phyloP scores from a whole-genome alignment of 2,113 vertebrate genomes.

The Calonectris borealis region DNA sequence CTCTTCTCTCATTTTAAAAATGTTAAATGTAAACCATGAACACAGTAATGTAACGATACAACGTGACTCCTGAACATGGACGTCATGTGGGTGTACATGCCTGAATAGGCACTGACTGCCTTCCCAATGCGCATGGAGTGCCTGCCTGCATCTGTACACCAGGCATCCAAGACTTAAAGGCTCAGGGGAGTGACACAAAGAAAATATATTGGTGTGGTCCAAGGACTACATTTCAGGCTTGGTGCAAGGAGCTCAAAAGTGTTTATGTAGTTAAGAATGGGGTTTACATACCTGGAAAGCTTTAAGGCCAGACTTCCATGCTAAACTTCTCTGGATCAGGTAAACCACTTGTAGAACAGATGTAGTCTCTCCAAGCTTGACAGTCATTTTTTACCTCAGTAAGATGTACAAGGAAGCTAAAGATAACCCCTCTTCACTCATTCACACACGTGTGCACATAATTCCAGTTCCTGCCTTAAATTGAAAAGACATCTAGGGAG shows the following conservation, averaged over 20 bases:
- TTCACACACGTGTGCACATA: neutral
- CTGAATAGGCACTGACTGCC: neutral
- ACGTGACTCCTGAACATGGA: neutral
- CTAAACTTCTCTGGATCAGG: neutral
- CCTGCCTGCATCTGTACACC: neutral
- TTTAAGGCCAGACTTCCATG: neutral
- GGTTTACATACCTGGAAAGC: neutral
- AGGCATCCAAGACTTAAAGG: neutral
- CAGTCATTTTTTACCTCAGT: neutral
- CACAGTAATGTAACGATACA: neutral
- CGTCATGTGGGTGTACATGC: neutral
- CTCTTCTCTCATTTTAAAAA: conserved; percentile 2
- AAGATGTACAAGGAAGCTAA: neutral
- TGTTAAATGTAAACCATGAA: neutral
- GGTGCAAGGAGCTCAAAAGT: neutral
- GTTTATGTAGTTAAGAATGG: neutral
- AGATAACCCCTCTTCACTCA: neutral
- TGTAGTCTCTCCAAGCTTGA: neutral
- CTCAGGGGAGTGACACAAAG: neutral
- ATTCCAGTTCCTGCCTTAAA: neutral
- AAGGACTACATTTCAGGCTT: neutral
- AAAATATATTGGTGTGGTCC: neutral
- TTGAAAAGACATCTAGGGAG: neutral
- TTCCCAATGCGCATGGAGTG: neutral
- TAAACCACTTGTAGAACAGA: neutral